Base-by-base conservation (phyloP, 2,888 invertebrate species). In the Dermolepida albohirtum region DNA sequence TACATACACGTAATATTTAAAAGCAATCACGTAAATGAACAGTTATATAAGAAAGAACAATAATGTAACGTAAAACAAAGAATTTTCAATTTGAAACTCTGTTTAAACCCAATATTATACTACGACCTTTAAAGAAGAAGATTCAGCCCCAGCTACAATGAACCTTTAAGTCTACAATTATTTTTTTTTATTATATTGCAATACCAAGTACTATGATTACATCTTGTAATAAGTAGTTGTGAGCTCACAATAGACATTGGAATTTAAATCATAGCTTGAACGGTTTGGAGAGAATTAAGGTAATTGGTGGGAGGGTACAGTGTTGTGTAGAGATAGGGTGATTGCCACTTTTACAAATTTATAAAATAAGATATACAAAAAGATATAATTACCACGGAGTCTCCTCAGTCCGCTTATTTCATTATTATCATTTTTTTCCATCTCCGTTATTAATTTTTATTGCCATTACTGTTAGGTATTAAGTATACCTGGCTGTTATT, bases 181-280 rank as follows among this genome's bases (percentile, higher is more conserved):
- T 62, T 62, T 62, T 62, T 59, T 47, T 47, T 62, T 62, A 62
- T 62, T 62, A 62, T 62, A 62, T 62, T 62, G 59, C 59, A 62
- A 47, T 62, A 39, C 59, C 71, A 71, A 78, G 76, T 77, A 79
- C 79, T 78, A 79, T 80, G 79, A 81, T 81, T 80, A 79, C 75
- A 78, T 76, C 75, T 79, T 77, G 77, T 80, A 81, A 81, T 79
- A 78, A 77, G 79, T 78, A 77, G 80, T 80, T 80, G 78, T 73
- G 74, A 74, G 74, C 74, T 78, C 78, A 81, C 81, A 82, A 82
- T 81, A 79, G 80, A 77, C 81, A 80, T 78, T 79, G 81, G 81
- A 81, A 82, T 82, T 81, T 81, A 81, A 82, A 82, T 82, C 79
- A 81, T 80, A 80, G 76, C 78, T 76, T 75, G 75, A 78, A 77